Percentiles rank a stretch among this genome's conserved stretches.
phyloP scores from a whole-genome alignment of 2,113 vertebrate species.

The Oreotrochilus melanogaster region DNA sequence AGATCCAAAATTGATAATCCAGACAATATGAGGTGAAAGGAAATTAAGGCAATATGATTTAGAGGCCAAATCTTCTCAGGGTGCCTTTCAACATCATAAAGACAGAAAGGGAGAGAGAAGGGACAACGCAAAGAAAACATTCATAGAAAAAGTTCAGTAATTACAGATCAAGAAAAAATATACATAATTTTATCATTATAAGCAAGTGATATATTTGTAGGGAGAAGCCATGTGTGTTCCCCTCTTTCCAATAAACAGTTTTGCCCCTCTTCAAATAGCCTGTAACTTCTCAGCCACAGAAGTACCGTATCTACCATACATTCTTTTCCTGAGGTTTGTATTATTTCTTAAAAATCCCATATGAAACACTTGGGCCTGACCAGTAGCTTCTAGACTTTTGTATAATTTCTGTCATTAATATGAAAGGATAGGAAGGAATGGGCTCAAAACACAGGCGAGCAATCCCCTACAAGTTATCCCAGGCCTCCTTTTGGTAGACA shows the following conservation, averaged over 20 bases:
- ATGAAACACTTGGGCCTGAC: not conserved
- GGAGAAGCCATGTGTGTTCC: not conserved
- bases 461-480: not conserved
- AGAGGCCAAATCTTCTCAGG: not conserved
- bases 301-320: not conserved
- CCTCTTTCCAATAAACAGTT: not conserved
- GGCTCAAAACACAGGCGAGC: not conserved
- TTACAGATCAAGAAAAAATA: not conserved
- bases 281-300: not conserved
- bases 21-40: not conserved
- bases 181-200: not conserved
- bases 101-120: not conserved
- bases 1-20: not conserved
- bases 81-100: not conserved
- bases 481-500: not conserved
- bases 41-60: not conserved
- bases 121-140: not conserved
- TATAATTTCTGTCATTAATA: not conserved
- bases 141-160: not conserved
- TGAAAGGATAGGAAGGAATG: not conserved
- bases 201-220: not conserved
- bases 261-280: not conserved
- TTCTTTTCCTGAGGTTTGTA: not conserved
- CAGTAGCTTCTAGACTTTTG: not conserved
- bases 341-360: not conserved